Evolutionary conservation across 2,888 invertebrate species (phyloP).

Genomic region (Chymomyza amoena): DNA sequence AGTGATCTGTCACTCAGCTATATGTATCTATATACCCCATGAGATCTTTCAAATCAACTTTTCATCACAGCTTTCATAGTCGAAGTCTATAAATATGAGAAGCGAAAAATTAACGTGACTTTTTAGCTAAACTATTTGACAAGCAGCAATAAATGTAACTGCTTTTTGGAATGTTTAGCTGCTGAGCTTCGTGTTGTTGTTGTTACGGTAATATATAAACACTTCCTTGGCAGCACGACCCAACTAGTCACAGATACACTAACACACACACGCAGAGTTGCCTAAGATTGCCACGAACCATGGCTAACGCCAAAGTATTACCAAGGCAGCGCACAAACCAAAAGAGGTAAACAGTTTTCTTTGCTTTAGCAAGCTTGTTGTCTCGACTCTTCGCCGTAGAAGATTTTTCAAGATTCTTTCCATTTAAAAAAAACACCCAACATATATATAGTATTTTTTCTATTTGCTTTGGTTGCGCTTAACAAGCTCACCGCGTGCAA

Average conservation of each 20-base stretch:
- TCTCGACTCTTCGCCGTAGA: slow-evolving; percentile 20
- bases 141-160: slow-evolving; percentile 29
- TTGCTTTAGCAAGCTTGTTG: too few relatives aligned
- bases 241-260: background rate
- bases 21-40: background rate
- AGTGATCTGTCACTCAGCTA: too few relatives aligned
- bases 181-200: slow-evolving; percentile 1
- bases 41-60: background rate
- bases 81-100: background rate
- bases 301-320: slow-evolving; percentile 25
- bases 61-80: background rate
- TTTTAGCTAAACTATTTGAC: background rate
- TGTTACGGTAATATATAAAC: slow-evolving; percentile 6
- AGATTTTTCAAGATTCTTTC: background rate
- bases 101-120: background rate
- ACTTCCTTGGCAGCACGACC: background rate
- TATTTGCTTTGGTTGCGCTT: slow-evolving; percentile 23
- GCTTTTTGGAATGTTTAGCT: slow-evolving; percentile 6
- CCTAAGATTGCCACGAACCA: slow-evolving; percentile 1
- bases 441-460: slow-evolving; percentile 15
- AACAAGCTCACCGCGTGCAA: slow-evolving; percentile 74
- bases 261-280: background rate
- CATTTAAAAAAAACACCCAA: background rate
- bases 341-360: background rate
- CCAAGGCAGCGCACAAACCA: slow-evolving; percentile 1